Base-by-base conservation (phyloP, 2,888 invertebrate species). In the Scaptomyza cyrtandrae region DNA sequence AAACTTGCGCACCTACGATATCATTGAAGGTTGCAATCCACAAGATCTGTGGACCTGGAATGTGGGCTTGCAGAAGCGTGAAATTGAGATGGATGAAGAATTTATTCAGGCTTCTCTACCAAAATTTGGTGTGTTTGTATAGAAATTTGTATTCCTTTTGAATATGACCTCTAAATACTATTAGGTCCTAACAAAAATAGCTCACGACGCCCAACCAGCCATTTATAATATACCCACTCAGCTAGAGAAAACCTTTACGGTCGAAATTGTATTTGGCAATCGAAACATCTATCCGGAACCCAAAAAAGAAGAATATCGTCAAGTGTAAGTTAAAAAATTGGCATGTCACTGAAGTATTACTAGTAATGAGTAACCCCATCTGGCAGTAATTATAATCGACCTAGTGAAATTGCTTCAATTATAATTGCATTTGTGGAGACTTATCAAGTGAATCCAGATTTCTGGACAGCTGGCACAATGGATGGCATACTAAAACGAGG, bases 11-110 rank as follows among this genome's bases (percentile, higher is more conserved):
- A 78, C 79, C 14, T 88, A 81, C 46, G 89, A 88, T 43, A 65
- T 91, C 3, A 83, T 90, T 16, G 78, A 86, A 16, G 86, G 89
- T 1, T 86, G 86, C 29, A 75, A 53, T 48, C 74, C 75, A 0
- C 70, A 80, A 31, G 90, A 90, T 58, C 33, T 90, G 3, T 90
- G 91, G 90, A 90, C 91, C 14, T 90, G 90, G 90, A 90, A 91
- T 66, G 43, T 83, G 16, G 87, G 86, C 9, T 19, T 82, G 55
- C 90, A 91, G 45, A 72, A 55, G 16, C 75, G 77, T 0, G 89
- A 90, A 74, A 81, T 80, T 19, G 76, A 90, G 1, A 33, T 86
- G 67, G 90, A 91, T 70, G 69, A 76, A 5, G 78, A 80, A 1
- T 89, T 84, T 13, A 73, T 84, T 29, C 41, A 76, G 1, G 87